Evolutionary conservation across 2,797 vertebrate species (phyloP), one percentile per base, ranked within the genome.

Genomic region (Pterois miles): DNA sequence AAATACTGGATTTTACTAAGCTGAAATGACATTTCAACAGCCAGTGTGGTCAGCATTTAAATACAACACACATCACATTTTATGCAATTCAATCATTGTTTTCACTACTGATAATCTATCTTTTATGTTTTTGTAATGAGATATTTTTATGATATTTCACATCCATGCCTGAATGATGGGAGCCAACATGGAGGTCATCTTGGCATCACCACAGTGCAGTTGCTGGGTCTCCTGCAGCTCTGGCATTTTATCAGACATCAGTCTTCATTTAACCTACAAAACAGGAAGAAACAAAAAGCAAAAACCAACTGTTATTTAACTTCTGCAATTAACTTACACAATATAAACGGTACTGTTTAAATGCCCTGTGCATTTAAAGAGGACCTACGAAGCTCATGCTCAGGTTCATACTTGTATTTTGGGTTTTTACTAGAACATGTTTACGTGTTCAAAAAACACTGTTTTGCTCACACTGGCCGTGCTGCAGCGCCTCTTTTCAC

Each of bases 241-340:
- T 63, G 73, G 31, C 54, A 65, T 67, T 68, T 76, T 46, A 76
- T 78, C 76, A 78, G 8, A 86, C 77, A 73, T 74, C 62, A 63
- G 76, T 79, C 83, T 84, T 88, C 72, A 82, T 86, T 86, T 86
- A 36, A 88, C 68, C 90, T 94, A 22, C 60, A 71, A 70, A 25
- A 71, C 25, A 33, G 10, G 2, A 27, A 11, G 0, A 14, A 34
- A 58, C 1, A 60, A 14, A 9, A n/a, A 22, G 2, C n/a, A 56
- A 53, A 5, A 2, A 57, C 7, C 11, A 53, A 10, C 16, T 3
- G 13, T 77, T 25, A 72, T 16, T 43, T 2, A 43, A 5, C 7
- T 11, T 34, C 7, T 50, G 5, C 29, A 29, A 34, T 34, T 34
- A 34, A 34, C 9, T 6, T 34, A 50, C 46, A 22, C 46, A 50